Evolutionary conservation across 2,113 vertebrate species (phyloP).

Genomic region (Laticauda colubrina): DNA sequence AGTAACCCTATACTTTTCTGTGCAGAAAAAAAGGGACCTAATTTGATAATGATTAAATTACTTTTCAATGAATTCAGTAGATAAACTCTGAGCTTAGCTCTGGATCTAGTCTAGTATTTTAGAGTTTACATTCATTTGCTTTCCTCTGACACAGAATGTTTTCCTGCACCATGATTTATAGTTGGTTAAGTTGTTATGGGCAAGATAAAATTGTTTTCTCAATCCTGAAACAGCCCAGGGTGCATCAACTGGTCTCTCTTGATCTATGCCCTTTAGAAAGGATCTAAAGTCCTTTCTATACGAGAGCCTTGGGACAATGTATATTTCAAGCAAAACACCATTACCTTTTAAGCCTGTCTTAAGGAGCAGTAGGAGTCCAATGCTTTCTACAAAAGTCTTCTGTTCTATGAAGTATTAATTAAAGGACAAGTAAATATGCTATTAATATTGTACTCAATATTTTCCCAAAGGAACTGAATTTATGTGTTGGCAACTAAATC

Average conservation of each 20-base stretch:
- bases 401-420: neutral
- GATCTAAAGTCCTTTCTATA: neutral
- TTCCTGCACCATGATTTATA: neutral
- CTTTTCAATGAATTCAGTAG: neutral
- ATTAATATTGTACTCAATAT: slow-evolving; percentile 12
- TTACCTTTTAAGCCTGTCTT: neutral
- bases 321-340: neutral
- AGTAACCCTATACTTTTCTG: neutral
- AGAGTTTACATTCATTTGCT: neutral
- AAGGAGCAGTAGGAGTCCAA: neutral
- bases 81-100: neutral
- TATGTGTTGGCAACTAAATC: neutral
- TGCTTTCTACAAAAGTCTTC: neutral
- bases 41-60: neutral
- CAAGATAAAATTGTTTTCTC: neutral
- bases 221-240: neutral
- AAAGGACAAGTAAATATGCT: neutral
- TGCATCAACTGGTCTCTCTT: neutral
- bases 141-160: neutral
- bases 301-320: neutral
- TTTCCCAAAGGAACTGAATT: neutral
- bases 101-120: neutral
- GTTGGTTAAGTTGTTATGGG: neutral
- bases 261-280: neutral
- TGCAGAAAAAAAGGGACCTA: neutral